Evolutionary conservation across 2,113 vertebrate species (phyloP), one percentile per base, ranked within the genome.

Genomic region (Ranitomeya variabilis): DNA sequence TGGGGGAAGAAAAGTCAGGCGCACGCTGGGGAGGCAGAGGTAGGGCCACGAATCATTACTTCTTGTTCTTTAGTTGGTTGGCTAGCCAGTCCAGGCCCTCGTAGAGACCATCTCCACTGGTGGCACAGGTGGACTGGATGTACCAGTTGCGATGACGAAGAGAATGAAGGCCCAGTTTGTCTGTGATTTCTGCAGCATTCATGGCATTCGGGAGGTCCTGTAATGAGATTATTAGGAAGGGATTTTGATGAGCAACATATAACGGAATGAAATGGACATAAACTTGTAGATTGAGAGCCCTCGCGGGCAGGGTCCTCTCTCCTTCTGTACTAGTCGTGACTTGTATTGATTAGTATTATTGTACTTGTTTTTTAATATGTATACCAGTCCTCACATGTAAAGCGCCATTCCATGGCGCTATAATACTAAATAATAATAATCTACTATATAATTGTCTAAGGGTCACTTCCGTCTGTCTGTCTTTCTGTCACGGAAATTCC

Each of bases 41-140:
- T 82, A 74, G 64, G 80, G 86, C 77, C 76, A 31, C 91, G 90
- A 89, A 90, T 90, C 91, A 89, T 98, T 96, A 98, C 94, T 99
- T 98, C 93, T 99, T 99, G 95, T 98, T 98, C 95, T 99, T 99
- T 94, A 99, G 97, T 95, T 99, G 97, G 92, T 97, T 98, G 94
- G 98, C 97, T 92, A 99, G 96, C 97, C 97, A 99, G 95, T 99
- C 97, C 91, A 99, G 95, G 86, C 97, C 98, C 93, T 98, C 97
- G 13, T 98, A 98, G 80, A 99, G 96, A 84, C 98, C 98, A 0
- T 99, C 97, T 1, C 98, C 97, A 0, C 97, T 99, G 93, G 97
- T 99, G 94, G 98, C 98, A 55, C 98, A 99, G 90, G 98, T 99
- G 91, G 97, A 98, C 93, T 99, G 98, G 90, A 99, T 99, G 95